A percentile compares a stretch with the other conserved stretches of the same genome.
Evolutionary conservation across 2,888 invertebrate genomes (phyloP).

Genomic region (Pollenia labialis): DNA sequence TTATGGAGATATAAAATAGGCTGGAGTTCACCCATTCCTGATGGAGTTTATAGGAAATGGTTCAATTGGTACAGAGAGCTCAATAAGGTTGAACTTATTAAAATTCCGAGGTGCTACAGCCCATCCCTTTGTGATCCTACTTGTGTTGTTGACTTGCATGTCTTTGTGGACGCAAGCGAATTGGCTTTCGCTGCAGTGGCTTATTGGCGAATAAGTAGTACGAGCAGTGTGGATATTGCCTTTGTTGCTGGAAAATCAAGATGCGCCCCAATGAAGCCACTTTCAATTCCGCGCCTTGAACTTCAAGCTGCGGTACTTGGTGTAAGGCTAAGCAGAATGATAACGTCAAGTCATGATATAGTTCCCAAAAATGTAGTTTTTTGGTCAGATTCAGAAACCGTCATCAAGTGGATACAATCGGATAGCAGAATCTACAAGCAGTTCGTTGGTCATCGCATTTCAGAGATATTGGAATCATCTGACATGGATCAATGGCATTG

Average conservation of each 20-base stretch:
- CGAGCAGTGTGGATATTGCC: neutral
- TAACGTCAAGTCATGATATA: too few species aligned
- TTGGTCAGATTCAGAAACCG: conserved; percentile 42
- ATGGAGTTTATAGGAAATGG: too few species aligned
- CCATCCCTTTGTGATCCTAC: too few species aligned
- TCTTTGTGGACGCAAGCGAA: conserved; percentile 52
- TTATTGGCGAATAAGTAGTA: conserved; percentile 21
- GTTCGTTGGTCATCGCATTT: conserved; percentile 47
- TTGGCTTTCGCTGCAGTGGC: conserved; percentile 42
- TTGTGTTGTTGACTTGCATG: neutral
- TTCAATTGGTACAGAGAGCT: too few species aligned
- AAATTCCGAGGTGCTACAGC: too few species aligned
- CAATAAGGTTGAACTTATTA: too few species aligned
- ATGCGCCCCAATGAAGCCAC: too few species aligned
- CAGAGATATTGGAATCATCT: conserved; percentile 43
- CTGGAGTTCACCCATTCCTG: too few species aligned
- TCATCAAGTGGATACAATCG: neutral
- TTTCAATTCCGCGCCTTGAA: too few species aligned
- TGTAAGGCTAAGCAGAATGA: too few species aligned
- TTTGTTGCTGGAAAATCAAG: conserved; percentile 11
- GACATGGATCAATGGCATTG: conserved; percentile 40
- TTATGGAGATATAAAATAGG: too few species aligned
- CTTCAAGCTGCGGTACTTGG: too few species aligned
- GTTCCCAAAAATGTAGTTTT: neutral
- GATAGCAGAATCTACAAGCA: conserved; percentile 49